Base-by-base conservation (phyloP, 2,113 vertebrate species). In the Colistium nudipinnis region DNA sequence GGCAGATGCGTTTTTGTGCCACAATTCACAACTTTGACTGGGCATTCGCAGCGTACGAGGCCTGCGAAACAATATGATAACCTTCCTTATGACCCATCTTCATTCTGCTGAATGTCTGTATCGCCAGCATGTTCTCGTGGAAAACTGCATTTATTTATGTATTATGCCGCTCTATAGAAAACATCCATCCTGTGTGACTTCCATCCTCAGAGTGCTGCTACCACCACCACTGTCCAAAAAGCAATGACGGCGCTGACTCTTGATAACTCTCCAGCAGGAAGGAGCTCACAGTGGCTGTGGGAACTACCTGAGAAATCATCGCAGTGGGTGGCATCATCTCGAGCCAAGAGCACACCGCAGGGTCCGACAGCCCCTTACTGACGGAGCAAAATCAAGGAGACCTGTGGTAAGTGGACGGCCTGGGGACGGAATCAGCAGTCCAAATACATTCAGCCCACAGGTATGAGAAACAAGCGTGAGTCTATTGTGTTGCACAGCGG, bases 321-420 rank as follows among this genome's bases (percentile, higher is more conserved):
- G 33, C 20, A 48, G 65, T 53, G 55, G 62, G 74, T 57, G 62
- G 63, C 28, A 7, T 10, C 4, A 51, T 80, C 53, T 39, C 22
- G 45, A 74, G 25, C 13, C 43, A 47, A 60, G 54, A 69, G 44
- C 69, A 63, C 36, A 39, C 51, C 24, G 53, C 36, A 5, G 47
- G 73, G 55, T 80, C 45, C 77, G 57, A 65, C 53, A 69, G 52
- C 55, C 19, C 35, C 12, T 52, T 8, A 54, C 48, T 39, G 59
- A 80, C 48, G 60, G 43, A 54, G 63, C 64, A 79, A 48, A 74
- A 69, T 57, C 39, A 75, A 43, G 48, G 44, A 56, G 65, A 80
- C 62, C 66, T 67, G 69, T 47, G 36, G 62, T 8, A 56, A 39
- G 28, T 25, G 43, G 24, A 10, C 44, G 41, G 56, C 35, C 38